Evolutionary conservation across 2,888 invertebrate genomes (phyloP).

Genomic region (Andrena flavipes): DNA sequence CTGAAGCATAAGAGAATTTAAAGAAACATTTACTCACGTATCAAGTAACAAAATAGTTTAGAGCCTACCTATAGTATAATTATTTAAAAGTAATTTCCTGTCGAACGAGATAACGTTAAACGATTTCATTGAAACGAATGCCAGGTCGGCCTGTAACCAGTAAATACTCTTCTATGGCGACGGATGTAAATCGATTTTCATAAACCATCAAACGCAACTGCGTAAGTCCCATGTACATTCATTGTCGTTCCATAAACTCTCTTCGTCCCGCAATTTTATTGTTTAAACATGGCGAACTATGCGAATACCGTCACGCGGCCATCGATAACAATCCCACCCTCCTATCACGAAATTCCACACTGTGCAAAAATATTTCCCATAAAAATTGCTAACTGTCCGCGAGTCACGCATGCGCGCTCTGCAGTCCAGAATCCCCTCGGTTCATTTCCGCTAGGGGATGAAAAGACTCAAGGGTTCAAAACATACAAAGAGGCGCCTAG

Average conservation of each 20-base stretch:
- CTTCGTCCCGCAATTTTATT: background rate
- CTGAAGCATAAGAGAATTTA: too few relatives aligned
- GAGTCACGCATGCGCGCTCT: background rate
- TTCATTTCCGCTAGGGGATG: too few relatives aligned
- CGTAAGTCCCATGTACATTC: background rate
- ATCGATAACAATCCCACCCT: conserved; percentile 30
- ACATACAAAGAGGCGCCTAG: too few relatives aligned
- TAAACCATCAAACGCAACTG: conserved; percentile 19
- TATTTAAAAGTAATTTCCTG: background rate
- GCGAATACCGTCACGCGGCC: conserved; percentile 4
- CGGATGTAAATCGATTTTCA: conserved; percentile 12
- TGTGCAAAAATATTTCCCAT: conserved; percentile 28
- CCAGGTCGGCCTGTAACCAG: background rate
- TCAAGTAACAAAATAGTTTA: background rate
- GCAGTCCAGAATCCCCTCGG: too few relatives aligned
- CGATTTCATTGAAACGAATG: conserved; percentile 2
- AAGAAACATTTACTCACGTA: too few relatives aligned
- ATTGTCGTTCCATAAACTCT: conserved; percentile 27
- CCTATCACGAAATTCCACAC: conserved; percentile 18
- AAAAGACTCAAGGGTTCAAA: too few relatives aligned
- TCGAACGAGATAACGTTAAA: background rate
- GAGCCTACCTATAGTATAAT: background rate
- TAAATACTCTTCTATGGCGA: background rate
- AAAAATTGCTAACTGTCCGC: conserved; percentile 13
- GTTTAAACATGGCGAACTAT: background rate